phyloP scores from a whole-genome alignment of 2,113 vertebrate genomes.

The Nycticorax nycticorax region DNA sequence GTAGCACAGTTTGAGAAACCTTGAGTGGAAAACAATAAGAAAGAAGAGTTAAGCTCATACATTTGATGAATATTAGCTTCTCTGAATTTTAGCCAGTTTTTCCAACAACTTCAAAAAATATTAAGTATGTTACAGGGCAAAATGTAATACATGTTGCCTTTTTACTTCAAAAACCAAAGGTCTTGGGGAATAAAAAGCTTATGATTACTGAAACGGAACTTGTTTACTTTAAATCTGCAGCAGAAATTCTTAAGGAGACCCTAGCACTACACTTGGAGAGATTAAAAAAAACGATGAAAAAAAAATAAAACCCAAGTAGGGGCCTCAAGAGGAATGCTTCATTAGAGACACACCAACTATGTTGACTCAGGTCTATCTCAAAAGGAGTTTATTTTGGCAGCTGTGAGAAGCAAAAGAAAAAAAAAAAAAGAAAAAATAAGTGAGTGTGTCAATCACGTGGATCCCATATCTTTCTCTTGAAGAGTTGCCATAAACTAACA shows the following conservation, averaged over 20 bases:
- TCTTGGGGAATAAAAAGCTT: background rate
- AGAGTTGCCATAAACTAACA: background rate
- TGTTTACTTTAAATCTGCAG: conserved; percentile 17
- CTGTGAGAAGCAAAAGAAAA: background rate
- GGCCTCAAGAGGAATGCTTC: conserved; percentile 47
- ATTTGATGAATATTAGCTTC: background rate
- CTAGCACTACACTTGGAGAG: background rate
- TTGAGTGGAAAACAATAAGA: background rate
- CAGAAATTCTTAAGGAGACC: background rate
- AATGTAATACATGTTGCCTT: accelerated
- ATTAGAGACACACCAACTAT: conserved; percentile 22
- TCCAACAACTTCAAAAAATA: background rate
- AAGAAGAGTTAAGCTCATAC: background rate
- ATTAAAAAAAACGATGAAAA: background rate
- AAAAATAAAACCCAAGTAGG: conserved; percentile 31
- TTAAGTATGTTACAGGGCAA: background rate
- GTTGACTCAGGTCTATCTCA: conserved; percentile 28
- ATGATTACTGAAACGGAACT: background rate
- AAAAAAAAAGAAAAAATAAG: background rate
- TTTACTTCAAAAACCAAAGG: background rate
- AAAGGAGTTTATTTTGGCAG: conserved; percentile 64
- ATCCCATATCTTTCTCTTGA: background rate
- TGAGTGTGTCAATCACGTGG: background rate
- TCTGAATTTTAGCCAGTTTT: background rate
- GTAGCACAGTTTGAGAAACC: background rate